Evolutionary conservation across 2,797 vertebrate genomes (phyloP), one percentile per base, ranked within the genome.

Genomic region (Mionectes olivaceus): DNA sequence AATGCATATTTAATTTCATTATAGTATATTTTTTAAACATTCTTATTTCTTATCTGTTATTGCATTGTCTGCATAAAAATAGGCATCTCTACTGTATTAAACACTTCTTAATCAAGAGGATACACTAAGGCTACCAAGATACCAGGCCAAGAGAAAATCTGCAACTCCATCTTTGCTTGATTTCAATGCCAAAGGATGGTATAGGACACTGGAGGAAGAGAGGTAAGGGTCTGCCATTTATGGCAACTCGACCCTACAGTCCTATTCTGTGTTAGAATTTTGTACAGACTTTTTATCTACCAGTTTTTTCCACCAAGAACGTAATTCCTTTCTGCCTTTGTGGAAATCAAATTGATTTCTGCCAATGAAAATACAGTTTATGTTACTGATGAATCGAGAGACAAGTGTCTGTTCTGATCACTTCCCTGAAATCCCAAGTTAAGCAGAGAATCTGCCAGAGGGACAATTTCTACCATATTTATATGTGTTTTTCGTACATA

Each of bases 301-400:
- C 49, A 50, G 24, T 90, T 80, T 46, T 77, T 94, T n/a, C 33
- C 33, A 60, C 63, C 25, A 80, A 70, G 60, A 91, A 33, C 33
- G 5, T 61, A 73, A 75, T 68, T 91, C 32, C 44, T 87, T 79
- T 69, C 74, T 92, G 59, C 59, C n/a, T 79, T 82, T 76, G 32
- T 89, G 75, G 92, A 87, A 90, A 93, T 67, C 67, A 67, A 79
- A 60, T 90, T 96, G 60, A 87, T 93, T 93, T 89, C 64, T 71
- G 43, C 17, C 2, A 2, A 76, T 83, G 80, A 81, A 96, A 96
- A 90, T 75, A 56, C 12, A 56, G 49, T 67, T 94, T 81, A 80
- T 19, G 9, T 68, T 71, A 55, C 55, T 50, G 79, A 87, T 68
- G 24, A 94, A 87, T 74, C 71, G 73, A 87, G 43, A 87, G 64